Base-by-base conservation (phyloP, 2,113 vertebrate species). In the Pterocles gutturalis region DNA sequence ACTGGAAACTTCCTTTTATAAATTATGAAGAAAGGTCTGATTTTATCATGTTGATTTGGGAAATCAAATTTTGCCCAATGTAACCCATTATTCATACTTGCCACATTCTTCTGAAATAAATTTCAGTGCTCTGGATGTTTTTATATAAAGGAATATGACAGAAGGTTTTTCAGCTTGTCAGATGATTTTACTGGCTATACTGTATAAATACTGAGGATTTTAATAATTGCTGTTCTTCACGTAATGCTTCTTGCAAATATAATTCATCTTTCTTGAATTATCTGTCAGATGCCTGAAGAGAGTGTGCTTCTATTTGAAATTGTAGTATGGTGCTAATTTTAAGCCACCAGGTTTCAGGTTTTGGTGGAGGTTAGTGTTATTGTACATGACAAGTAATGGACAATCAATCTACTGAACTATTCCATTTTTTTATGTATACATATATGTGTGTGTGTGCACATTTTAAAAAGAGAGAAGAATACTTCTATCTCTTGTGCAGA, bases 151-250 rank as follows among this genome's bases (percentile, higher is more conserved):
- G n/a, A 81, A 70, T 89, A 89, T 96, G 76, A 92, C 80, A 89
- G 58, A 82, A 82, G 41, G 60, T 64, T 92, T 96, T 95, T 86
- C 89, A 95, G 65, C n/a, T 54, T 92, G 67, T 94, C 91, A 82
- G 69, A 57, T 85, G 91, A 84, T 96, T 93, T 96, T 57, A 84
- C 89, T 62, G 15, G 26, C 70, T 93, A 43, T 65, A 41, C 57
- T 48, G 34, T 64, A 72, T 87, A 93, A 92, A 65, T 76, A 93
- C 48, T 41, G 48, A 82, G 72, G 51, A 84, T 95, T 92, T 94
- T 92, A 89, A 71, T 94, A 95, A 95, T 78, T 89, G 43, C 43
- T 89, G 58, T 80, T 96, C 87, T 75, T 69, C 48, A 67, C 0
- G 0, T 66, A 92, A 75, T 60, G 12, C 2, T 91, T 89, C 77